phyloP scores from a whole-genome alignment of 2,888 invertebrate genomes.

The Leuctra nigra region DNA sequence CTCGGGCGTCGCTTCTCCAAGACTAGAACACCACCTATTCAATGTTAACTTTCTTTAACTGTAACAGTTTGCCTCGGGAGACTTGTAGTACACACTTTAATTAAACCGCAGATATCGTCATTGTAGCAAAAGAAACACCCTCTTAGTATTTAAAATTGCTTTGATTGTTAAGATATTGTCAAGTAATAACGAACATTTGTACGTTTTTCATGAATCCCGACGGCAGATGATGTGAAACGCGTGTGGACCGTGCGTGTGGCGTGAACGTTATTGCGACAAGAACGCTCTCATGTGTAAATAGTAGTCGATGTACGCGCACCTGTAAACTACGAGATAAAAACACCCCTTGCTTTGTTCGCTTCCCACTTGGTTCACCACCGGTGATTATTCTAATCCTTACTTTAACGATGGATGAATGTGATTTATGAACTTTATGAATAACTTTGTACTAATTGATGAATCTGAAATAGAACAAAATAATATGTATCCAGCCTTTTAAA shows the following conservation, averaged over 20 bases:
- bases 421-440: neutral
- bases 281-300: slow-evolving; percentile 9
- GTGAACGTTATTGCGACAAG: too few species aligned
- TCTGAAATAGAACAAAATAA: neutral
- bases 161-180: neutral
- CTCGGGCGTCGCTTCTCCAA: too few species aligned
- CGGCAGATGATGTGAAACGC: too few species aligned
- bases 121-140: too few species aligned
- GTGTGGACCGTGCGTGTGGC: too few species aligned
- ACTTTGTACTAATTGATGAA: slow-evolving; percentile 4
- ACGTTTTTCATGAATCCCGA: too few species aligned
- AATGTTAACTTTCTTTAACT: slow-evolving; percentile 10
- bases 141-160: too few species aligned
- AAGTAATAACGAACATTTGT: neutral
- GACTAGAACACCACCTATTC: slow-evolving; percentile 17
- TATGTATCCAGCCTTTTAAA: too few species aligned
- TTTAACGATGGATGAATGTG: slow-evolving; percentile 1
- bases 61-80: slow-evolving; percentile 2
- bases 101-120: too few species aligned
- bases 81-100: too few species aligned
- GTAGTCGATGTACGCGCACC: slow-evolving; percentile 15
- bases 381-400: slow-evolving; percentile 11
- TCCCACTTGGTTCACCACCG: neutral
- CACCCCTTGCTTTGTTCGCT: slow-evolving; percentile 10
- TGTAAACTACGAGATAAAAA: neutral